Evolutionary conservation across 2,113 vertebrate species (phyloP).

Genomic region (Trematomus loennbergii): DNA sequence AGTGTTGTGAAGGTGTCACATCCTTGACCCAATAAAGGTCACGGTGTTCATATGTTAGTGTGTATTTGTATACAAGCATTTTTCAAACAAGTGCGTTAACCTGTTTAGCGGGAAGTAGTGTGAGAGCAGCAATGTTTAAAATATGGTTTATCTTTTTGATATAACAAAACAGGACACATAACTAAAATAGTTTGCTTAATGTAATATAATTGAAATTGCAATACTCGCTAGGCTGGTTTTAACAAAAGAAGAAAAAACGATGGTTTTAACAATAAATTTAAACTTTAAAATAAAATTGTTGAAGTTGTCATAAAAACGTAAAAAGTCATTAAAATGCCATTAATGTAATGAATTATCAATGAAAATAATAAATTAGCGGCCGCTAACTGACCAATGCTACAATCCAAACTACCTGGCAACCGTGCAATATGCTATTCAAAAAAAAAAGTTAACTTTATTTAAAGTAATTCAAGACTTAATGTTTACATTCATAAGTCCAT

Average conservation of each 20-base stretch:
- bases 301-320: background rate
- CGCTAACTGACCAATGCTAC: constrained; percentile 5
- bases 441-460: no score
- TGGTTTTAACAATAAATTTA: no score
- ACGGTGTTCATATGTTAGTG: background rate
- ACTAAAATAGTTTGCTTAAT: background rate
- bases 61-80: background rate
- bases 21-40: background rate
- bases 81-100: background rate
- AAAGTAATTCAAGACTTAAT: background rate
- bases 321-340: background rate
- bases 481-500: background rate
- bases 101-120: background rate
- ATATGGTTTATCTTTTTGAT: background rate
- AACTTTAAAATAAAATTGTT: no score
- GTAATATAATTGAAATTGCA: background rate
- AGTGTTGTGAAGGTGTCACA: background rate
- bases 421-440: background rate
- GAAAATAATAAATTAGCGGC: background rate
- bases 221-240: background rate
- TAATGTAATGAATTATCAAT: background rate
- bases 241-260: background rate
- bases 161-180: background rate
- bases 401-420: background rate
- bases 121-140: background rate